Evolutionary conservation across 92 coral and sea anemone species (phyloP), one percentile per base, ranked within the genome.

Genomic region (Parazoanthus atlanticus): DNA sequence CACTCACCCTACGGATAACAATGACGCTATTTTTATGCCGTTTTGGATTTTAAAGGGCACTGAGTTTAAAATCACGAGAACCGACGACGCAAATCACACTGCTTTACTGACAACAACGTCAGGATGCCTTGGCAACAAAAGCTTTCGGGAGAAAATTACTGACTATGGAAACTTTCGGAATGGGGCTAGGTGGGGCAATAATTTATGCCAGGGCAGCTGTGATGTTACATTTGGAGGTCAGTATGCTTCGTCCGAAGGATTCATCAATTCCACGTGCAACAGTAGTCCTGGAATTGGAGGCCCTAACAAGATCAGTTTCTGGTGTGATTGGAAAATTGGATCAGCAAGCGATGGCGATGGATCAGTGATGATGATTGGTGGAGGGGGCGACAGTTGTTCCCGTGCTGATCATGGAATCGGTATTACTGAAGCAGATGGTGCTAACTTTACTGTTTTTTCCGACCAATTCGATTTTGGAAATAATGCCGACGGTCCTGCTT

Each of bases 31-130:
- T 74, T 13, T 81, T 43, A 46, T 40, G 41, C 70, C 82, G 0
- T 86, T 86, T 86, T 86, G 82, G 89, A 46, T 25, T 30, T 26
- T 67, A 5, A 29, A 30, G 3, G 89, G 81, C 17, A 86, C 31
- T n/a, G 89, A 86, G 19, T 73, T 86, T 40, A 86, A 86, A 74
- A 46, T 86, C n/a, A 74, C 89, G 5, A 38, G 89, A 86, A 85
- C 54, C 13, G 88, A 85, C 64, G 88, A 85, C 33, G 11, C 26
- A 70, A n/a, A 52, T 8, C 78, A 86, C 78, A 74, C 89, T 23
- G 82, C 89, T 11, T 49, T 86, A 52, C 66, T 86, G 47, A 19
- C 71, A 74, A 86, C 89, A 13, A 86, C 89, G 54, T 23, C 9
- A 61, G 36, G 41, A 56, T 86, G 89, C 40, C 82, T 86, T 17